Evolutionary conservation across 2,113 vertebrate species (phyloP), one percentile per base, ranked within the genome.

Genomic region (Cyanistes caeruleus): DNA sequence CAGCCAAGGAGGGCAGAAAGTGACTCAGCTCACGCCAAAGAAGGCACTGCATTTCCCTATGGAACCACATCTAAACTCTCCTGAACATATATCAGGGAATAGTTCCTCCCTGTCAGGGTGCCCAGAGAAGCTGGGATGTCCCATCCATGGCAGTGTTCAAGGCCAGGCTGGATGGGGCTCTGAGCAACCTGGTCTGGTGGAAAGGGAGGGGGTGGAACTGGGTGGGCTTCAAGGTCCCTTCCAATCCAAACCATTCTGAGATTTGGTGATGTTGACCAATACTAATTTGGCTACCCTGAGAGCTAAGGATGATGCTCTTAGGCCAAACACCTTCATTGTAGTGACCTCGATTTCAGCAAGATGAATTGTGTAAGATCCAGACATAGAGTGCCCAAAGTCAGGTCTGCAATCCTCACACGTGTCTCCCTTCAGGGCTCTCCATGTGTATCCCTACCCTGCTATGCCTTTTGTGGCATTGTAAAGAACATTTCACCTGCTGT

Each of bases 121-220:
- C 5, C 16, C 46, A 39, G 25, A 52, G 5, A 1, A n/a, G 15
- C 24, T 58, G 43, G 27, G 37, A 1, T 73, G 28, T 11, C 5
- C 15, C 39, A 33, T n/a, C 13, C 20, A 20, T 39, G 52, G 28
- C 5, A 46, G 7, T 18, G 20, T 12, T 7, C 33, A n/a, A 52
- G 33, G 23, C 52, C 60, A n/a, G 39, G 16, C 4, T 53, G 16
- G 6, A 68, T 53, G 46, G 0, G 30, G 20, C 16, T 60, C 1
- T 10, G 24, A 30, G 28, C 9, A 53, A 0, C 0, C 44, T 81
- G 51, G 4, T 1, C 2, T 3, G 1, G 33, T 21, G 23, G 14
- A 13, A 67, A 1, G 39, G 10, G 37, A 10, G 33, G 15, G 2
- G 0, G 10, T 65, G 52, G 60, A 52, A 2, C 23, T 39, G 11